phyloP scores from a whole-genome alignment of 2,888 invertebrate genomes.

The Chirona hameri region DNA sequence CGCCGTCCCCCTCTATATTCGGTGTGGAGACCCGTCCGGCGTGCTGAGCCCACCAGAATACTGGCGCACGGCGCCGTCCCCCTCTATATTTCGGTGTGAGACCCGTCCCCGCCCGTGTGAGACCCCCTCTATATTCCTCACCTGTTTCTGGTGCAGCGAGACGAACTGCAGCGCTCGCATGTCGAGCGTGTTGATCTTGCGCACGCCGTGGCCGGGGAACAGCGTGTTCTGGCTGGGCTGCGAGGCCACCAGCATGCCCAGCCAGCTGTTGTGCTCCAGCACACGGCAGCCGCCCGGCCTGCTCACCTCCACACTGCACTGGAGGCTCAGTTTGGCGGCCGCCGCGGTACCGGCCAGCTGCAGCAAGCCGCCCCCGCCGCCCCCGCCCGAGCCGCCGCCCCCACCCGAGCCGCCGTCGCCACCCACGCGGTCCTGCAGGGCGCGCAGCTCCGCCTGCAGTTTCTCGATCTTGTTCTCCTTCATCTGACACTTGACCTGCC shows the following conservation, averaged over 20 bases:
- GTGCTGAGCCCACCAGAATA: no score
- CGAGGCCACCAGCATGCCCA: slow-evolving; percentile 67
- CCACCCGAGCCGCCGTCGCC: neutral
- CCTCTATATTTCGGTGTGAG: no score
- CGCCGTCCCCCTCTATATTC: no score
- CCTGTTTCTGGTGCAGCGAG: slow-evolving; percentile 66
- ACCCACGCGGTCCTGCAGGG: slow-evolving; percentile 28
- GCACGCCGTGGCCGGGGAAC: slow-evolving; percentile 75
- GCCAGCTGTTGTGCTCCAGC: slow-evolving; percentile 62
- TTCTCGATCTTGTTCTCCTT: slow-evolving; percentile 36
- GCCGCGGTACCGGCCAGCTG: neutral
- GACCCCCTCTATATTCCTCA: no score
- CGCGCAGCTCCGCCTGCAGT: slow-evolving; percentile 35
- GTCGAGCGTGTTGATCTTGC: slow-evolving; percentile 60
- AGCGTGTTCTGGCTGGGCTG: slow-evolving; percentile 66
- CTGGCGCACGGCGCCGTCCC: no score
- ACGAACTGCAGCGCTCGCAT: slow-evolving; percentile 65
- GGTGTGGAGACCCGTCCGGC: no score
- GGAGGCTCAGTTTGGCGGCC: neutral
- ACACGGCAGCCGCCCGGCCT: slow-evolving; percentile 68
- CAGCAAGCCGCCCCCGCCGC: neutral
- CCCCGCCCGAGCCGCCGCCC: neutral
- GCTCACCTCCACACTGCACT: neutral
- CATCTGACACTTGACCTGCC: slow-evolving; percentile 31
- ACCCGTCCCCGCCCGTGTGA: no score